phyloP scores from a whole-genome alignment of 1,140 invertebrate species.

The Cydia strobilella region DNA sequence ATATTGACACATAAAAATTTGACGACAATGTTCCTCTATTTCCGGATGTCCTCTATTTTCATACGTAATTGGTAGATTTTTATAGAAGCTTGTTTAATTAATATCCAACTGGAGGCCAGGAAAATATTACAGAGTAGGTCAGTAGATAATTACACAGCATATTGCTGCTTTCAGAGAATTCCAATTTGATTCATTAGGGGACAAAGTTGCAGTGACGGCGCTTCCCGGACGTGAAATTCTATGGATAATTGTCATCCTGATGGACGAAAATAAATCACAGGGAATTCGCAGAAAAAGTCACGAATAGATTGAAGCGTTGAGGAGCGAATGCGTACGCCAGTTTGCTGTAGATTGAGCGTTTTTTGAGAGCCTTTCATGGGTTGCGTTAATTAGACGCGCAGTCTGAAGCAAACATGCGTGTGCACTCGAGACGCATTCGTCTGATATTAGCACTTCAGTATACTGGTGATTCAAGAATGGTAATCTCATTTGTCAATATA shows the following conservation, averaged over 20 bases:
- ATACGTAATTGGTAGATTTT: too few relatives aligned
- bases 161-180: neutral
- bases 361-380: too few relatives aligned
- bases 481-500: too few relatives aligned
- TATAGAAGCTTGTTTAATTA: neutral
- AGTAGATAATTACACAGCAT: constrained; percentile 13
- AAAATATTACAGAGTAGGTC: neutral
- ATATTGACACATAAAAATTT: neutral
- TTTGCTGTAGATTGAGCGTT: too few relatives aligned
- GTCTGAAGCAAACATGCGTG: too few relatives aligned
- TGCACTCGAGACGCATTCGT: too few relatives aligned
- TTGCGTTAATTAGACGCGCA: too few relatives aligned
- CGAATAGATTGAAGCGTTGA: too few relatives aligned
- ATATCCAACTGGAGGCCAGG: neutral
- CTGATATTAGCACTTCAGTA: too few relatives aligned
- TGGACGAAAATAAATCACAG: neutral
- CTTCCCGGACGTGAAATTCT: neutral
- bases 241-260: neutral
- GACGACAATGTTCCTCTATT: neutral
- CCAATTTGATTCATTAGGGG: constrained; percentile 12
- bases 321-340: too few relatives aligned
- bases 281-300: neutral
- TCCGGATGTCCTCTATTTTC: neutral
- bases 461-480: too few relatives aligned
- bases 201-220: constrained; percentile 17